Base-by-base conservation (phyloP, 1,140 invertebrate genomes). In the Lethocerus indicus region DNA sequence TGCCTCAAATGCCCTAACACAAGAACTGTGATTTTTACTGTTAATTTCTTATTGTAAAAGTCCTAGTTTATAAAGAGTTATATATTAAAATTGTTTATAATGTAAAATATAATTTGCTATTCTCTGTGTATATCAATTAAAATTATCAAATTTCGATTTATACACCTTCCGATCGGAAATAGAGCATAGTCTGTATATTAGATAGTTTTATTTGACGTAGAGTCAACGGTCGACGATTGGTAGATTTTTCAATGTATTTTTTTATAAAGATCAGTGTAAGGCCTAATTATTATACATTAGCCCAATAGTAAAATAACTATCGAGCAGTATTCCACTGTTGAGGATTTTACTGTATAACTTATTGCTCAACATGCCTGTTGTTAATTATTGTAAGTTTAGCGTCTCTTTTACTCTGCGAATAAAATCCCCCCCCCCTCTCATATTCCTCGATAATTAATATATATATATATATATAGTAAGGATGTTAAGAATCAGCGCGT, bases 21-120 rank as follows among this genome's bases (percentile, higher is more conserved):
- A 44, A 51, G 29, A 56, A 53, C 55, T 56, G 55, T 56, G 55
- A 56, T 56, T 56, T n/a, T 51, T 52, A 55, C 51, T 55, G 51
- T 52, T 55, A 55, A 39, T 52, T 50, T 50, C 36, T 32, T 49
- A 52, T 52, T 55, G 48, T 56, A 50, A 54, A 53, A n/a, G n/a
- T 39, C 45, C 48, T 44, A 51, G 43, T 51, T 53, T 51, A 53
- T 43, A 27, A 26, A 44, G 24, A 39, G 25, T 32, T 50, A 54
- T 46, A 52, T 51, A 49, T 55, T 25, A 21, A 56, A 53, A 47
- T 44, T 56, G 55, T 56, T 53, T 45, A 56, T 51, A 51, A 44
- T 37, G 50, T 51, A 44, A 28, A 51, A 51, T 44, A 51, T 50
- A 40, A 51, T 53, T 53, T 54, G 44, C 45, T 52, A 54, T 49